Base-by-base conservation (phyloP, 2,797 vertebrate genomes). In the Nothura maculosa region DNA sequence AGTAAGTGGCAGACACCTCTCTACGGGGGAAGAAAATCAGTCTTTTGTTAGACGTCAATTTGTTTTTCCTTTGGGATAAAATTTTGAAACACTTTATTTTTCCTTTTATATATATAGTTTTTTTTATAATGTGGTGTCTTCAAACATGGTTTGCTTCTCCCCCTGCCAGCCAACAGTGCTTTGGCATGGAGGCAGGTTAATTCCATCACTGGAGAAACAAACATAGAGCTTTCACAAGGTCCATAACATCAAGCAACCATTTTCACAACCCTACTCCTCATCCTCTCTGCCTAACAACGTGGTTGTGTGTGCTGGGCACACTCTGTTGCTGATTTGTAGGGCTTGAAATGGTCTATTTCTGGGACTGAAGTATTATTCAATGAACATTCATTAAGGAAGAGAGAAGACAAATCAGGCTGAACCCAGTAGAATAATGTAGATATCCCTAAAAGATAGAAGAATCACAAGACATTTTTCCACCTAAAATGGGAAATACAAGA, bases 1-100 rank as follows among this genome's bases (percentile, higher is more conserved):
- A 97, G 90, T 95, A 95, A 96, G 94, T 96, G 96, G 91, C 96
- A 96, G 93, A 94, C 90, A 92, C 60, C 87, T 91, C 92, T 87
- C 50, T 34, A 38, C 1, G 10, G 87, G 80, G 63, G 73, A 93
- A 85, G 84, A 96, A 88, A 96, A 94, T 78, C 64, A 87, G 75
- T 34, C 91, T 92, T 93, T 96, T 94, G 89, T 96, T 94, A 87
- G 62, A 92, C 0, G 0, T 84, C 45, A 74, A 16, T 60, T 79
- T 85, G 75, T 54, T 94, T 95, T 94, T 94, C 90, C 92, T 94
- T 81, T 81, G 94, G 93, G 77, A 48, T 81, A 42, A 85, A 58
- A 84, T 96, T 96, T 95, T 92, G 95, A 95, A 95, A 97, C 70
- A 36, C 34, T 89, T 62, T 47, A 15, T 83, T 85, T 90, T 85